Conservation (phyloP, 2,888 invertebrate genomes). For the Cephus pygmeus region DNA sequence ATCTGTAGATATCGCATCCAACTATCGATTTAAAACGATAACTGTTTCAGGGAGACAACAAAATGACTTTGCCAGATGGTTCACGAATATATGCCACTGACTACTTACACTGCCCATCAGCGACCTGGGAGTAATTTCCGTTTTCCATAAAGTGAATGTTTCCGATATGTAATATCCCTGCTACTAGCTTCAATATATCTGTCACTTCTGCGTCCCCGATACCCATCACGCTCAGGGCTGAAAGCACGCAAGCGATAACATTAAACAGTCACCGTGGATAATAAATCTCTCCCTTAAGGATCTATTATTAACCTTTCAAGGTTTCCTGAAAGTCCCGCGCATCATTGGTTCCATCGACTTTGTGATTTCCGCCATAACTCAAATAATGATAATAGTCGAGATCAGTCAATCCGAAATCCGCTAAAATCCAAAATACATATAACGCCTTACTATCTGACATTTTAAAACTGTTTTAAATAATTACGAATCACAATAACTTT, state of each 20-base stretch:
- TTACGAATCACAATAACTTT: neutral
- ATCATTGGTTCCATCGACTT: constrained; percentile 75
- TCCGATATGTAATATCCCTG: constrained; percentile 74
- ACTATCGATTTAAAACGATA: neutral
- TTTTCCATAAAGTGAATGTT: constrained; percentile 72
- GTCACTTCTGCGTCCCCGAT: constrained; percentile 68
- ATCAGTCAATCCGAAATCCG: constrained; percentile 69
- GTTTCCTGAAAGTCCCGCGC: constrained; percentile 74
- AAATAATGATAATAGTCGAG: constrained; percentile 74
- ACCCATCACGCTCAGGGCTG: constrained; percentile 74
- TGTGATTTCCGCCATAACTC: constrained; percentile 70
- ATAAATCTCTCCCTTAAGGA: neutral
- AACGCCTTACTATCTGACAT: neutral
- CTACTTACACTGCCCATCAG: constrained; percentile 70
- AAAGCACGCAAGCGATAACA: constrained; percentile 23
- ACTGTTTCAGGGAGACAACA: neutral
- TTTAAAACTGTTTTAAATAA: neutral
- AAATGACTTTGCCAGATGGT: neutral
- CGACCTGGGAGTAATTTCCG: constrained; percentile 70
- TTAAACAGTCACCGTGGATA: neutral
- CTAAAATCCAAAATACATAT: constrained; percentile 55
- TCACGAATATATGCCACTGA: neutral
- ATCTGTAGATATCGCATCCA: too few species aligned
- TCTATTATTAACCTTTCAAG: constrained; percentile 61
- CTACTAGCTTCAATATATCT: constrained; percentile 70